Evolutionary conservation across 2,113 vertebrate genomes (phyloP).

Genomic region (Hiodon tergisus): DNA sequence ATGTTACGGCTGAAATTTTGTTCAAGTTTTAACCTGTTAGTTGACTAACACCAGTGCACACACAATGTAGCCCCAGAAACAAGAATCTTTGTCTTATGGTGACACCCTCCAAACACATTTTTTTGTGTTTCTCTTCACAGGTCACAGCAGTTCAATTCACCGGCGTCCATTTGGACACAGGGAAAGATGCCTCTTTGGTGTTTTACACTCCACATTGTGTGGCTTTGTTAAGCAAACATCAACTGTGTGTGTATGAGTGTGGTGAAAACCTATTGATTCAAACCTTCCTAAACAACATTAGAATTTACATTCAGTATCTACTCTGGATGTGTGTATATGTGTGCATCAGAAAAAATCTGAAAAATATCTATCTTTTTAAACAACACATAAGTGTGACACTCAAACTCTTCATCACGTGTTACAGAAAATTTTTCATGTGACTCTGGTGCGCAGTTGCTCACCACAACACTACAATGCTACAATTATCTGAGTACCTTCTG

Average conservation of each 20-base stretch:
- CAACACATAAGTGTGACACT: no score
- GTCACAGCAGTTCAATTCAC: neutral
- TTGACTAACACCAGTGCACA: no score
- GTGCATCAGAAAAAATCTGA: conserved; percentile 3
- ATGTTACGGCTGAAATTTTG: neutral
- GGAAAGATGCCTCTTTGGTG: conserved; percentile 19
- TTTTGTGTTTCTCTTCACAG: neutral
- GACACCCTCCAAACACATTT: neutral
- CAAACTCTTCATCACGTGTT: no score
- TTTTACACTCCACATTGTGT: conserved; percentile 49
- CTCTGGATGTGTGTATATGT: neutral
- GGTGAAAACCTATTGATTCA: neutral
- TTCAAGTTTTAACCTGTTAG: no score
- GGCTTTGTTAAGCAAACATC: conserved; percentile 28
- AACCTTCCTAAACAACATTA: no score
- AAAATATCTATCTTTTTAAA: neutral
- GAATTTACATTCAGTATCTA: neutral
- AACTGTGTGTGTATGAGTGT: conserved; percentile 30
- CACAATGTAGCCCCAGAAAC: no score
- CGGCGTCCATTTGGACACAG: conserved; percentile 3
- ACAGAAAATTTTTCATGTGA: no score
- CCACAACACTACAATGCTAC: no score
- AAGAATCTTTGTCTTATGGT: neutral
- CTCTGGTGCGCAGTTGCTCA: no score
- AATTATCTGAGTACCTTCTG: no score